Percentiles rank a stretch among this genome's conserved stretches.
These are phyloP conservation scores for Drosophila ironensis DNA, from an alignment of 1,140 invertebrate species.

Conservation along the genomic window DNA sequence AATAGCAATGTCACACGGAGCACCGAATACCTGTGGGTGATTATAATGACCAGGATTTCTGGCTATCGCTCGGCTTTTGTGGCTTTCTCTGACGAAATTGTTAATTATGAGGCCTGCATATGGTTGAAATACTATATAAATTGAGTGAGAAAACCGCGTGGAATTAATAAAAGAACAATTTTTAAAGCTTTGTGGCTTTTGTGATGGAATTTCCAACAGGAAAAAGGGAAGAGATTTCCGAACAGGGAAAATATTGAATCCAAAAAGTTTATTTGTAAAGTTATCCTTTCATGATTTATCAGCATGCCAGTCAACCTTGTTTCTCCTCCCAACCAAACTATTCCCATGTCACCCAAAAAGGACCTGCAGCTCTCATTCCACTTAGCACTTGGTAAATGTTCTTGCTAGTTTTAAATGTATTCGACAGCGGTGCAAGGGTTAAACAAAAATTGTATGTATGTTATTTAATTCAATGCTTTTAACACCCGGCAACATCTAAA, in stretches of 20 bases:
- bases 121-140: constrained; percentile 30
- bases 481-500: constrained; percentile 29
- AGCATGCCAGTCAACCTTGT: too few relatives aligned
- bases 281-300: background rate
- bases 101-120: constrained; percentile 37
- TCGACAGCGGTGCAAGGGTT: constrained; percentile 54
- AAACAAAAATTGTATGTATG: constrained; percentile 27
- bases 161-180: constrained; percentile 30
- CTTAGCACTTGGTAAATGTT: constrained; percentile 48
- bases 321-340: too few relatives aligned
- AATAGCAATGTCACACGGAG: constrained; percentile 1
- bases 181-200: constrained; percentile 13
- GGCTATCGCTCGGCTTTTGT: constrained; percentile 10
- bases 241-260: background rate
- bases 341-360: too few relatives aligned
- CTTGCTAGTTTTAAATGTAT: constrained; percentile 64
- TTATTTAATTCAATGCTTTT: constrained; percentile 44
- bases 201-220: background rate
- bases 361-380: too few relatives aligned
- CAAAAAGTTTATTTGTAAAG: background rate
- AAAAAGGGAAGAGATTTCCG: background rate
- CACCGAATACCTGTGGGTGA: constrained; percentile 1
- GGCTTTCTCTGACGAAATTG: constrained; percentile 13
- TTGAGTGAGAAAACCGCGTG: constrained; percentile 47
- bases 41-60: constrained; percentile 5